Percentiles rank a stretch among this genome's conserved stretches.
Conservation (phyloP, 2,888 invertebrate species). For the Himalopsyche anomala region DNA sequence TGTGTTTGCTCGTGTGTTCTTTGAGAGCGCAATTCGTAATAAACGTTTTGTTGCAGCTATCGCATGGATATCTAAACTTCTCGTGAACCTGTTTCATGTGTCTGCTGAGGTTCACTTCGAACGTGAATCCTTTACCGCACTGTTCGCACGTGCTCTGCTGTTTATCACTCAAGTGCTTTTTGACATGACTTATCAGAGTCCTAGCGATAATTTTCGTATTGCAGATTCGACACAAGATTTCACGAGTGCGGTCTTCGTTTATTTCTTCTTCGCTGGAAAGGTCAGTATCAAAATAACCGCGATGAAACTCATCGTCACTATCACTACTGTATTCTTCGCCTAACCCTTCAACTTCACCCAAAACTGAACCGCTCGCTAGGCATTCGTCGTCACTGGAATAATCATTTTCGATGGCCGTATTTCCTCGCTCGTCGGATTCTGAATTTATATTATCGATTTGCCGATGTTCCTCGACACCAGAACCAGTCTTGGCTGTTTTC, state of each 20-base stretch:
- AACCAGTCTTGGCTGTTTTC: background rate
- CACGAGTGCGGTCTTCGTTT: background rate
- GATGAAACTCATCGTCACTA: background rate
- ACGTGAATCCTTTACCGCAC: slow-evolving; percentile 76
- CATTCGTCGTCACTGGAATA: background rate
- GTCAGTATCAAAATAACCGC: background rate
- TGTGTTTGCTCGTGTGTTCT: background rate
- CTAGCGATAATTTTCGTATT: slow-evolving; percentile 68
- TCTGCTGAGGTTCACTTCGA: slow-evolving; percentile 74
- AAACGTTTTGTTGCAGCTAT: background rate
- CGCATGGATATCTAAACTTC: slow-evolving; percentile 64
- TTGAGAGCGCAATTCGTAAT: slow-evolving; percentile 14
- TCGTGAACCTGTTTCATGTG: slow-evolving; percentile 76
- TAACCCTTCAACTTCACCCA: background rate
- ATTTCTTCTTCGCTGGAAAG: background rate
- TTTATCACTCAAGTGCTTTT: slow-evolving; percentile 71
- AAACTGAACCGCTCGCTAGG: background rate
- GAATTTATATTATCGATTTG: background rate
- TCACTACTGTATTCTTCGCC: background rate
- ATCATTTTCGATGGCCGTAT: background rate
- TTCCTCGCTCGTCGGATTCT: background rate
- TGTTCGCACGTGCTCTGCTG: slow-evolving; percentile 74
- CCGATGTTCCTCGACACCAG: background rate
- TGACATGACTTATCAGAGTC: slow-evolving; percentile 74
- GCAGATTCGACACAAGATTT: slow-evolving; percentile 71